Evolutionary conservation across 2,113 vertebrate genomes (phyloP), one percentile per base, ranked within the genome.

Genomic region (Sinocyclocheilus rhinocerous): DNA sequence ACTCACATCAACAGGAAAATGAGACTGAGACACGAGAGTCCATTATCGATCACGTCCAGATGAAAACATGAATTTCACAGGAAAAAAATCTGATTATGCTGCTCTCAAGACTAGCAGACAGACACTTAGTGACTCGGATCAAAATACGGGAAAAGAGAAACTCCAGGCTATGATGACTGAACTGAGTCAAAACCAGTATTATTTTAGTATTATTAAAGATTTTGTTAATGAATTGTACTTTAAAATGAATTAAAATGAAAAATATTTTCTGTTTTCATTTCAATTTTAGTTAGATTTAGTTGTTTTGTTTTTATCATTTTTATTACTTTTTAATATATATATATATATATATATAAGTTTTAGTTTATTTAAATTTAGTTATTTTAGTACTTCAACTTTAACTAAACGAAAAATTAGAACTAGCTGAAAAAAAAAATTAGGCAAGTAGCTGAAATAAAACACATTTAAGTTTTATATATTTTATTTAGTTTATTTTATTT

Each of bases 71-170:
- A 92, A 88, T 92, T 91, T 91, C n/a, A 91, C 92, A 67, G 92
- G 90, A 91, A 92, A 88, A 91, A 91, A 92, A 93, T 94, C 91
- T 84, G 91, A 94, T 95, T 94, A 94, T 2, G 12, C 42, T 36
- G 81, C 84, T 86, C 33, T 42, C 65, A 78, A 61, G 4, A 24
- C 33, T 13, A 15, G 61, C 63, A 86, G n/a, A 84, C 39, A 63
- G 22, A 69, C 42, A 55, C 45, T 67, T n/a, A 45, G 24, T 18
- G 42, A 4, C 83, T 80, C 6, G 12, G 20, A 61, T 15, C 12
- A 84, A 20, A 12, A 13, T 29, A 20, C 4, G 12, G 26, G 42
- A 22, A 18, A 42, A 18, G 16, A 52, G 13, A 33, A 18, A 4
- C 20, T 26, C 7, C 67, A 70, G 33, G 11, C 55, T 61, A 48